Percentiles rank a stretch among this genome's conserved stretches.
These are phyloP conservation scores for Scyliorhinus canicula DNA, from an alignment of 2,797 vertebrate genomes.

Conservation along the genomic window DNA sequence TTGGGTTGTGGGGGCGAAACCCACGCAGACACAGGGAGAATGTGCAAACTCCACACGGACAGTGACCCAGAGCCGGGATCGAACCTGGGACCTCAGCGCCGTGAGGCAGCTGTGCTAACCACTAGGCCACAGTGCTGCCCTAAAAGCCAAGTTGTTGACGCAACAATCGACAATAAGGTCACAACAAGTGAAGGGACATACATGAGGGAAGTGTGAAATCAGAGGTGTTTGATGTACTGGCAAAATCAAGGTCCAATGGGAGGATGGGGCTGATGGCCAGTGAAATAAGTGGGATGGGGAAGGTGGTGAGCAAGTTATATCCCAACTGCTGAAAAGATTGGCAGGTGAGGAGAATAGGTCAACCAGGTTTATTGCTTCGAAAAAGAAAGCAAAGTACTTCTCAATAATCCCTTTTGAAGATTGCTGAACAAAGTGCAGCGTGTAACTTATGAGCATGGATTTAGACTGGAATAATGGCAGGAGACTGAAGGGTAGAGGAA, in stretches of 20 bases:
- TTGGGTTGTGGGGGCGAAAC: too few relatives aligned
- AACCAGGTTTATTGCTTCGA: background rate
- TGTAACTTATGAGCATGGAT: background rate
- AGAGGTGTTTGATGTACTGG: too few relatives aligned
- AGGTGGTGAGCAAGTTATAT: background rate
- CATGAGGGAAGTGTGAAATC: too few relatives aligned
- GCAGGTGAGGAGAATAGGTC: background rate
- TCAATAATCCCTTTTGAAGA: background rate
- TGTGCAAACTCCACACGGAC: too few relatives aligned
- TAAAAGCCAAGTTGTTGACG: background rate
- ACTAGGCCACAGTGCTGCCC: too few relatives aligned
- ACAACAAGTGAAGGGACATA: too few relatives aligned
- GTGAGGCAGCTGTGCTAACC: too few relatives aligned
- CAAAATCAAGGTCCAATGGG: too few relatives aligned
- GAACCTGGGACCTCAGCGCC: too few relatives aligned
- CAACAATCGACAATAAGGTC: background rate
- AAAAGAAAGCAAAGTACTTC: background rate
- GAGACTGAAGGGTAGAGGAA: background rate
- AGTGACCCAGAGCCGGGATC: too few relatives aligned
- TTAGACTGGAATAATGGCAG: background rate
- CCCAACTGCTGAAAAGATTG: too few relatives aligned
- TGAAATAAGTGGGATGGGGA: background rate
- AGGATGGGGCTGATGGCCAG: background rate
- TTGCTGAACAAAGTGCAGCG: background rate
- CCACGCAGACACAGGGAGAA: too few relatives aligned